Evolutionary conservation across 2,113 vertebrate genomes (phyloP).

Genomic region (Apodemus sylvaticus): DNA sequence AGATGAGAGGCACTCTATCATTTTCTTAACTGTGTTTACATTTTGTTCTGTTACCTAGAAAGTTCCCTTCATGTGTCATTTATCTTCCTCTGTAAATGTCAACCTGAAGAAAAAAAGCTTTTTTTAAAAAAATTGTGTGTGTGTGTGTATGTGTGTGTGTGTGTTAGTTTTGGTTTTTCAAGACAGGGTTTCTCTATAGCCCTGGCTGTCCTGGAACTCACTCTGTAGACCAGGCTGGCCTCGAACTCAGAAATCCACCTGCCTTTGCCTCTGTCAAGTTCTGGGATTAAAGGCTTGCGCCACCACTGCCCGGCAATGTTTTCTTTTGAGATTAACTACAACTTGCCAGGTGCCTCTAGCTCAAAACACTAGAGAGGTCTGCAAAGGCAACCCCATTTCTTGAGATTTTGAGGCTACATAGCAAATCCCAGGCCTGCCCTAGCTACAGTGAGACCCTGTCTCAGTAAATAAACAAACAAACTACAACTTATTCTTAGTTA

Average conservation of each 20-base stretch:
- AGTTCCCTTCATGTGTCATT: not conserved
- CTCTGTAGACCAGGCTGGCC: no score
- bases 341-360: no score
- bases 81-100: not conserved
- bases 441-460: not conserved
- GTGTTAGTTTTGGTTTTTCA: no score
- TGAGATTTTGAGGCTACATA: not conserved
- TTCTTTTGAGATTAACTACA: not conserved
- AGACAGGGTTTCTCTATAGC: no score
- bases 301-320: not conserved
- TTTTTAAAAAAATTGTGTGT: not conserved
- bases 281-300: no score
- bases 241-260: no score
- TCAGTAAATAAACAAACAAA: not conserved
- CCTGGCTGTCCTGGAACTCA: no score
- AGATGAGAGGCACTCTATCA: not conserved
- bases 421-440: not conserved
- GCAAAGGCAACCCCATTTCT: not conserved
- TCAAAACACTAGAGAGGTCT: not conserved
- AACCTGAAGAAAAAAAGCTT: not conserved
- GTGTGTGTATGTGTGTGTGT: no score
- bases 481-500: not conserved
- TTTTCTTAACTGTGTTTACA: not conserved
- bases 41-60: constrained; percentile 9
- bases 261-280: no score